Base-by-base conservation (phyloP, 2,113 vertebrate species). In the Misgurnus anguillicaudatus region DNA sequence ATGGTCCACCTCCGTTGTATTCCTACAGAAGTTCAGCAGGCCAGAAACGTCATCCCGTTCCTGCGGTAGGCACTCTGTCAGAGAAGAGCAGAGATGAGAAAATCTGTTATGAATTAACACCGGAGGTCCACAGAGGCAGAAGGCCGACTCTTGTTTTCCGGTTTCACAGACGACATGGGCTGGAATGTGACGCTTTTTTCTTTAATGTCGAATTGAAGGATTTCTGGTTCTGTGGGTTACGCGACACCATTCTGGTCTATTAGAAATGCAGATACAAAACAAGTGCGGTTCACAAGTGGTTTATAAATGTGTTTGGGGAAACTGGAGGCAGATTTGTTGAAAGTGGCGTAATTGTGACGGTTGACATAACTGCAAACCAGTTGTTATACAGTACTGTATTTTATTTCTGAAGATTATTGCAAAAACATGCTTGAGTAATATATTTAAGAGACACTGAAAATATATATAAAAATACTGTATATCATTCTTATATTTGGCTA, bases 31-130 rank as follows among this genome's bases (percentile, higher is more conserved):
- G 88, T 71, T 94, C 90, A 99, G 93, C 97, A 99, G 91, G 94
- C 91, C 69, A 99, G 94, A 84, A 97, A 98, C 82, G 93, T 89
- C 95, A 97, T 95, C 87, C 96, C 96, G 0, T 80, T 95, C 86
- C 93, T 94, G 90, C 92, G 92, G 88, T 96, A 96, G 83, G 94
- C 91, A 47, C 84, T 90, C 92, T 94, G 87, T 13, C 2, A 79
- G 70, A 78, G 76, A 84, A 42, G 80, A 1, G n/a, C 48, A 63
- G 51, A 78, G 38, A 77, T 17, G 38, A 79, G 51, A 67, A 77
- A 82, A 85, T 86, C 82, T 88, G 87, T 75, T 84, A 80, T 80
- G 76, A 85, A 85, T 85, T 85, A 86, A 75, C 75, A 80, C 83
- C 80, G 45, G 45, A 80, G 83, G 47, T 83, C 82, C 80, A 85